A percentile compares a stretch with the other conserved stretches of the same genome.
These are phyloP conservation scores for Andricus grossulariae DNA, from an alignment of 1,140 invertebrate genomes.

Conservation along the genomic window DNA sequence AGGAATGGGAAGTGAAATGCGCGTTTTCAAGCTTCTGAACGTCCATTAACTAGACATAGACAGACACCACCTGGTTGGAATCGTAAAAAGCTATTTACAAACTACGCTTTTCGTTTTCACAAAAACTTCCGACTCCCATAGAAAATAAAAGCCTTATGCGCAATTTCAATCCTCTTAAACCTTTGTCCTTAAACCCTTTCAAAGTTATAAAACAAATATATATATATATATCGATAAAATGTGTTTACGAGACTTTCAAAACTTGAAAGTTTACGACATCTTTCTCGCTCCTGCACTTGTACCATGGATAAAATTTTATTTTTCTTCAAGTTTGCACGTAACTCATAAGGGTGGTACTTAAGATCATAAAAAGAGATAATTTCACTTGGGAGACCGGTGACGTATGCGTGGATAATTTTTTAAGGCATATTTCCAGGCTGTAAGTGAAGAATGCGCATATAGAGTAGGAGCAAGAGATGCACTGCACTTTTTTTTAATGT, in stretches of 20 bases:
- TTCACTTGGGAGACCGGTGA: slow-evolving; percentile 9
- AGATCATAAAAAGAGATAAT: slow-evolving; percentile 32
- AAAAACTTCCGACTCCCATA: not conserved
- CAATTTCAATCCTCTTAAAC: slow-evolving; percentile 16
- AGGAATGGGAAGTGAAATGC: too few species aligned
- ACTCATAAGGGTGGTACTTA: not conserved
- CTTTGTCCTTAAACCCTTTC: slow-evolving; percentile 7
- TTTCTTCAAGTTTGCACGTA: slow-evolving; percentile 62
- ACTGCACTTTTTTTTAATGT: too few species aligned
- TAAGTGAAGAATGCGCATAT: not conserved
- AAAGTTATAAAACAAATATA: slow-evolving; percentile 19
- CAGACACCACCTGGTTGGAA: too few species aligned
- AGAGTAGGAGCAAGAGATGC: too few species aligned
- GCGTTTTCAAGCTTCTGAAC: too few species aligned
- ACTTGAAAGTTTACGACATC: slow-evolving; percentile 63
- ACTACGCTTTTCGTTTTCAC: not conserved
- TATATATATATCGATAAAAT: slow-evolving; percentile 11
- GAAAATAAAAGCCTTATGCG: slow-evolving; percentile 6
- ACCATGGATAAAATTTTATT: slow-evolving; percentile 59
- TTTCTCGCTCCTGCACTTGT: slow-evolving; percentile 48
- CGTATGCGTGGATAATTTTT: not conserved
- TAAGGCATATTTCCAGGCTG: not conserved
- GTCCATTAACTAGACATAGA: too few species aligned
- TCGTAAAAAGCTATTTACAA: not conserved
- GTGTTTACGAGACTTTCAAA: slow-evolving; percentile 64